Percentiles rank a stretch among this genome's conserved stretches.
Evolutionary conservation across 1,140 invertebrate species (phyloP).

Genomic region (Capitella teleta): DNA sequence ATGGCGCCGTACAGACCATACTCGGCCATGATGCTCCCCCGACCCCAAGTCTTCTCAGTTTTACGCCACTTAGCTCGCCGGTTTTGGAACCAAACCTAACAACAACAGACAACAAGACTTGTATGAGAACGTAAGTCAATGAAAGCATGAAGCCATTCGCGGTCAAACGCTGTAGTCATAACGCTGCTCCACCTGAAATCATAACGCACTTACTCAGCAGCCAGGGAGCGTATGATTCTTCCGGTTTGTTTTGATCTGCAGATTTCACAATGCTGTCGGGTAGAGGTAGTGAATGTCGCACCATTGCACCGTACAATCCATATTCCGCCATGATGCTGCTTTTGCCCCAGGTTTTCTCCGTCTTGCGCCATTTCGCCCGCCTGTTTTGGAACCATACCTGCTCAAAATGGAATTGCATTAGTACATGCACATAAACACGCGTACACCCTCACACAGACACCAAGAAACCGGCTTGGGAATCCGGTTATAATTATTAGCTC

Average conservation of each 20-base stretch:
- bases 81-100: constrained; percentile 98
- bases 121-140: too few species aligned
- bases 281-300: constrained; percentile 88
- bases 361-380: constrained; percentile 97
- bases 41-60: constrained; percentile 98
- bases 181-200: too few species aligned
- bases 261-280: constrained; percentile 95
- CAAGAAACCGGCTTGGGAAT: too few species aligned
- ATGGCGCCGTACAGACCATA: constrained; percentile 98
- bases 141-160: too few species aligned
- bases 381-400: constrained; percentile 99
- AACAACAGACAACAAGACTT: constrained; percentile 8
- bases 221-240: constrained; percentile 90
- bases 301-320: constrained; percentile 98
- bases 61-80: constrained; percentile 97
- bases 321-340: constrained; percentile 61
- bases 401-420: constrained; percentile 7
- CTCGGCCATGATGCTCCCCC: constrained; percentile 55
- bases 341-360: constrained; percentile 97
- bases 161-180: too few species aligned
- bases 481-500: too few species aligned
- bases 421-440: too few species aligned
- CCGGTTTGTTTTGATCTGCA: constrained; percentile 63
- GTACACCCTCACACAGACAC: too few species aligned
- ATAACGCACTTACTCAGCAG: constrained; percentile 77